Percentiles rank a stretch among this genome's conserved stretches.
Conservation (phyloP, 2,113 vertebrate species). For the Rattus rattus region DNA sequence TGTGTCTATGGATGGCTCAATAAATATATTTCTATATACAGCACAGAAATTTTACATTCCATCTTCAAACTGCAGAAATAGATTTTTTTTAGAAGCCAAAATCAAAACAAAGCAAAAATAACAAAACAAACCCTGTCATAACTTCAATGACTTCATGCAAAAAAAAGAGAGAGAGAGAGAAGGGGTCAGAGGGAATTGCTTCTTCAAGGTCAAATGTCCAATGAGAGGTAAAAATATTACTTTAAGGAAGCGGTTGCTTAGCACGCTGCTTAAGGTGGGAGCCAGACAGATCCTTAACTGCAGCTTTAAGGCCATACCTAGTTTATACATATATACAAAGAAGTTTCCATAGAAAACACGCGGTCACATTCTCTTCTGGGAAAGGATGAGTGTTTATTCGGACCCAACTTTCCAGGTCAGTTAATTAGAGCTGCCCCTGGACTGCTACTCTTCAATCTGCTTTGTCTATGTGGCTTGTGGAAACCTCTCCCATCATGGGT, state of each 20-base stretch:
- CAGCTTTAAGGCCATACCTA: slow-evolving; percentile 95
- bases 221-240: slow-evolving; percentile 89
- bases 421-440: neutral
- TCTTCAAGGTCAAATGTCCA: slow-evolving; percentile 87
- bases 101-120: neutral
- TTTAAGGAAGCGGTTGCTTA: slow-evolving; percentile 89
- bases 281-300: slow-evolving; percentile 88
- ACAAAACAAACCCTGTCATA: slow-evolving; percentile 89
- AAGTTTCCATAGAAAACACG: slow-evolving; percentile 81
- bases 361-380: slow-evolving; percentile 67
- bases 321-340: slow-evolving; percentile 82
- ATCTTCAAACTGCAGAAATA: slow-evolving; percentile 89
- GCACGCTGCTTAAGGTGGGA: slow-evolving; percentile 91
- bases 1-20: slow-evolving; percentile 91
- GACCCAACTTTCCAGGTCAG: slow-evolving; percentile 54
- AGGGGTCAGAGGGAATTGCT: slow-evolving; percentile 42
- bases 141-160: slow-evolving; percentile 94
- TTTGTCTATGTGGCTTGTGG: slow-evolving; percentile 21
- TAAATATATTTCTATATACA: slow-evolving; percentile 99
- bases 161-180: slow-evolving; percentile 64
- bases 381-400: slow-evolving; percentile 59
- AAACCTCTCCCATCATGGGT: slow-evolving; percentile 25
- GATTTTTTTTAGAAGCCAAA: slow-evolving; percentile 95
- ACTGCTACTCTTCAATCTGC: neutral
- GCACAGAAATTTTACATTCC: slow-evolving; percentile 99